Percentiles rank a stretch among this genome's conserved stretches.
Conservation (phyloP, 2,888 invertebrate species). For the Agonopterix heracliana region DNA sequence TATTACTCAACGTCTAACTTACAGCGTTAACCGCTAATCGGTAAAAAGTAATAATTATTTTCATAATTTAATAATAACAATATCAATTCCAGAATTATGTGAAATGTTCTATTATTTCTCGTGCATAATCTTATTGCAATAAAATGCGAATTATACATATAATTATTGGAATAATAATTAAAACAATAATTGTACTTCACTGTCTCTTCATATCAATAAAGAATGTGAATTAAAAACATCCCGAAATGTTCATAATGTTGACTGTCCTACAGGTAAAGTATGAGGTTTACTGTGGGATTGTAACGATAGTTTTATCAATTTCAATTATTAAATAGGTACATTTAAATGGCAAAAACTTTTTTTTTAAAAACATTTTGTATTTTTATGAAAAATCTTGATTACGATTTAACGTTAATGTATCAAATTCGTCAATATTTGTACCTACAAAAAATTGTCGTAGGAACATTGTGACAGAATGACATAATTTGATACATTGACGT, state of each 20-base stretch:
- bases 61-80: slow-evolving; percentile 12
- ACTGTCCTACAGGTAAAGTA: neutral
- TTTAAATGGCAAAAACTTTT: too few relatives aligned
- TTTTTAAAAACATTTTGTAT: too few relatives aligned
- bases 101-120: slow-evolving; percentile 4
- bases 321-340: too few relatives aligned
- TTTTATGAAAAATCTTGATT: too few relatives aligned
- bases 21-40: slow-evolving; percentile 20
- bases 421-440: too few relatives aligned
- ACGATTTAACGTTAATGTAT: too few relatives aligned
- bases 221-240: too few relatives aligned
- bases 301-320: too few relatives aligned
- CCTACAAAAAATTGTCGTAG: too few relatives aligned
- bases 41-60: slow-evolving; percentile 18
- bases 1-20: slow-evolving; percentile 9
- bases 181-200: slow-evolving; percentile 2
- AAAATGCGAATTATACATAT: slow-evolving; percentile 7
- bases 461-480: too few relatives aligned
- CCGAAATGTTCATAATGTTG: too few relatives aligned
- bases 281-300: neutral
- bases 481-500: too few relatives aligned
- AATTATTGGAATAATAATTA: neutral
- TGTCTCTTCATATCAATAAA: neutral
- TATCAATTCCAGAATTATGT: slow-evolving; percentile 16
- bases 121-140: slow-evolving; percentile 6